A percentile compares a stretch with the other conserved stretches of the same genome.
Evolutionary conservation across 2,113 vertebrate genomes (phyloP).

Genomic region (Osmerus eperlanus): DNA sequence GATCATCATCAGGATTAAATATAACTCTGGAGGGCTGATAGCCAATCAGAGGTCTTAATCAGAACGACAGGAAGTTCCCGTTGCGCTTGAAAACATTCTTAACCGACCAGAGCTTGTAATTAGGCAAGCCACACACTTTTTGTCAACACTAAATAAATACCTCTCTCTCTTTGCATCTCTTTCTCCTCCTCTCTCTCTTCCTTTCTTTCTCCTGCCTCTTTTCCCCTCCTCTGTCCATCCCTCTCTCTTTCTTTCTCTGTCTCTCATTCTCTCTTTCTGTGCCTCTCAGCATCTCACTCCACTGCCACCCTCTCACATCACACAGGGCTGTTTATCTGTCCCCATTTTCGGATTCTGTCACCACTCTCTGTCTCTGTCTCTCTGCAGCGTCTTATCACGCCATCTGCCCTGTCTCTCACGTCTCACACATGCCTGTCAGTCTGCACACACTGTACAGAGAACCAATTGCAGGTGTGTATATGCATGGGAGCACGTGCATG

Average conservation of each 20-base stretch:
- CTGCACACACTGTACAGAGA: neutral
- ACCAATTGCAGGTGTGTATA: no score
- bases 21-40: neutral
- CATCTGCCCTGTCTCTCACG: neutral
- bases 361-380: neutral
- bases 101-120: neutral
- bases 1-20: neutral
- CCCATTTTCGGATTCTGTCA: no score
- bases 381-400: conserved; percentile 15
- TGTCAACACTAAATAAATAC: no score
- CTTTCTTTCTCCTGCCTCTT: conserved; percentile 3
- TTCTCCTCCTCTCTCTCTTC: neutral
- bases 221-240: neutral
- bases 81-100: neutral
- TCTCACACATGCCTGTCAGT: neutral
- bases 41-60: neutral
- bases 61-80: neutral
- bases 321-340: neutral
- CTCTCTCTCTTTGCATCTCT: no score
- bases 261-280: neutral
- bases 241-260: conserved; percentile 4
- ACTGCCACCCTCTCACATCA: no score
- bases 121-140: neutral
- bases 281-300: no score
- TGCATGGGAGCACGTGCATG: no score